Evolutionary conservation across 2,888 invertebrate species (phyloP).

Genomic region (Heliconius ethilla): DNA sequence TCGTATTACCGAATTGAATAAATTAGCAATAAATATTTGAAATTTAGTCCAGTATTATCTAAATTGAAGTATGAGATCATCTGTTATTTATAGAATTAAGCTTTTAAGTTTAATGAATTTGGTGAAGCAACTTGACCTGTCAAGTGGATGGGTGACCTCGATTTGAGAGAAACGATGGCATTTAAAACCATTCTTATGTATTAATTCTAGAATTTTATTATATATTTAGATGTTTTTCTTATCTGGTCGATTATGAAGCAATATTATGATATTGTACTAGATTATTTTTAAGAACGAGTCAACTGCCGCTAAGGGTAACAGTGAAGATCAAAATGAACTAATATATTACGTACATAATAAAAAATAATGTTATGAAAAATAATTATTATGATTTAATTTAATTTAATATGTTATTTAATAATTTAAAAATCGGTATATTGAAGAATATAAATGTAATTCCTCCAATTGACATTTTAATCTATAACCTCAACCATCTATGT

Average conservation of each 20-base stretch:
- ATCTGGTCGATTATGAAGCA: background rate
- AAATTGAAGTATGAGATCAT: conserved; percentile 17
- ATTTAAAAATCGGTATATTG: too few species aligned
- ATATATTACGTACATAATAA: background rate
- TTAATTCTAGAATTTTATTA: background rate
- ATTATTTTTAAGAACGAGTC: background rate
- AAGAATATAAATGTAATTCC: too few species aligned
- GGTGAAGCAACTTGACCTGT: conserved; percentile 1
- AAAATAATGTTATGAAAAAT: background rate
- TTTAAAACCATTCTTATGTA: background rate
- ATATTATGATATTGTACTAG: background rate
- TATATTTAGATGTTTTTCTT: background rate
- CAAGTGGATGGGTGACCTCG: conserved; percentile 3
- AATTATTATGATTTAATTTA: too few species aligned
- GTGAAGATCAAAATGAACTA: too few species aligned
- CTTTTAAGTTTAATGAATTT: background rate
- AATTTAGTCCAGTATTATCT: conserved; percentile 35
- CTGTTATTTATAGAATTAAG: conserved; percentile 22
- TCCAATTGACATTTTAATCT: background rate
- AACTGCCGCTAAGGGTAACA: too few species aligned
- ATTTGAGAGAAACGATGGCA: conserved; percentile 9
- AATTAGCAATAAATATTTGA: conserved; percentile 40
- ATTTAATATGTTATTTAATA: too few species aligned
- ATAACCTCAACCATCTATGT: background rate
- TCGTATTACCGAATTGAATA: conserved; percentile 41